phyloP scores from a whole-genome alignment of 64 coral and sea anemone genomes.

The Pocillopora verrucosa region DNA sequence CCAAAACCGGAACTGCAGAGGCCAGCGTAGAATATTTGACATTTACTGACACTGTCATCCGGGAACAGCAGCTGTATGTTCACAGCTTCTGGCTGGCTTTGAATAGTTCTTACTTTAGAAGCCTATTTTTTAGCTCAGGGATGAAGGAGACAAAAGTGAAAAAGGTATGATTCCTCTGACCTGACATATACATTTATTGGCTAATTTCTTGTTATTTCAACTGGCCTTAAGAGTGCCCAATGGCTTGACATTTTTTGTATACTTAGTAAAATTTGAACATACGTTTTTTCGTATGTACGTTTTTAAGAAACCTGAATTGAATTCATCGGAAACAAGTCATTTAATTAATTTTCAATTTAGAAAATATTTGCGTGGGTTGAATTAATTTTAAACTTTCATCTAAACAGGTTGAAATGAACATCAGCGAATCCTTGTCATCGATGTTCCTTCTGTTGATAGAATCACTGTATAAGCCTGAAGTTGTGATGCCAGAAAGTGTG shows the following conservation, averaged over 20 bases:
- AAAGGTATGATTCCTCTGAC: slow-evolving; percentile 41
- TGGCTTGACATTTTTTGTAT: background rate
- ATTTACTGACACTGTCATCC: slow-evolving; percentile 51
- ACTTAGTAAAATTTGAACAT: too few relatives aligned
- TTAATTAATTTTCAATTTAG: background rate
- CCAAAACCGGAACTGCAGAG: background rate
- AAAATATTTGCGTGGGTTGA: background rate
- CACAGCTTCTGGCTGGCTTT: slow-evolving; percentile 92
- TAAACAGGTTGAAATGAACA: slow-evolving; percentile 75
- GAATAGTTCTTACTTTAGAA: slow-evolving; percentile 88
- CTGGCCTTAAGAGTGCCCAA: too few relatives aligned
- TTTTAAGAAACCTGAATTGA: too few relatives aligned
- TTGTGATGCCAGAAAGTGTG: slow-evolving; percentile 61
- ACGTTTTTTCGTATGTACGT: too few relatives aligned
- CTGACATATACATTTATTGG: too few relatives aligned
- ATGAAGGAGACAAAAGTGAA: slow-evolving; percentile 92
- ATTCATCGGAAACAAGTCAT: background rate
- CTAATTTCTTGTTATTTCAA: too few relatives aligned
- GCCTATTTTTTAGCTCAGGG: slow-evolving; percentile 87
- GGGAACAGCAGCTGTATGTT: slow-evolving; percentile 77
- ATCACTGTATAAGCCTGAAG: slow-evolving; percentile 84
- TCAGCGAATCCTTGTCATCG: slow-evolving; percentile 69
- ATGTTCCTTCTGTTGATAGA: slow-evolving; percentile 90
- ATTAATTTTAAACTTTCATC: background rate
- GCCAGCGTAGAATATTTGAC: background rate